A percentile compares a stretch with the other conserved stretches of the same genome.
These are phyloP conservation scores for Helicoverpa zea DNA, from an alignment of 1,140 invertebrate species.

Conservation along the genomic window DNA sequence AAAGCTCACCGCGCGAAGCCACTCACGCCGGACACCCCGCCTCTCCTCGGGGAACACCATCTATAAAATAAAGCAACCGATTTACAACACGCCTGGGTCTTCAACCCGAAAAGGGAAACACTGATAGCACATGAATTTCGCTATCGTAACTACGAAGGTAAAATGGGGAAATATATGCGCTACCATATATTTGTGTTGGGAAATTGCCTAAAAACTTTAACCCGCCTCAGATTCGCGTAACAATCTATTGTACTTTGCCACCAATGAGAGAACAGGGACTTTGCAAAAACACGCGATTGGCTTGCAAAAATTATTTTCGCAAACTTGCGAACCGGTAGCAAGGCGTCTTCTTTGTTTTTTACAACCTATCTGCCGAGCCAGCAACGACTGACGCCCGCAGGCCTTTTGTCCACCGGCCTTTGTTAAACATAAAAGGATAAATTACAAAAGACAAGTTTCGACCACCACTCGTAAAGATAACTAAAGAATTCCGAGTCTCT, in stretches of 20 bases:
- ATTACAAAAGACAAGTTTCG: conserved; percentile 79
- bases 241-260: conserved; percentile 71
- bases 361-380: conserved; percentile 64
- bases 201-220: conserved; percentile 63
- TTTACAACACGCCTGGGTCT: conserved; percentile 80
- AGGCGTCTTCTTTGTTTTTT: conserved; percentile 70
- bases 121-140: conserved; percentile 72
- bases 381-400: conserved; percentile 67
- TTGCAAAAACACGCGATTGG: conserved; percentile 78
- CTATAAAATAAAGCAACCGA: conserved; percentile 86
- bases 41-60: conserved; percentile 71
- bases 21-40: conserved; percentile 56
- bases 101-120: conserved; percentile 73
- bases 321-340: conserved; percentile 74
- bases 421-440: conserved; percentile 79
- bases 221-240: conserved; percentile 58
- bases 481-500: conserved; percentile 73
- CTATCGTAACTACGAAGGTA: conserved; percentile 54
- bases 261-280: conserved; percentile 70
- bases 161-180: conserved; percentile 61
- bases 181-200: conserved; percentile 62
- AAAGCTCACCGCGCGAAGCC: conserved; percentile 72
- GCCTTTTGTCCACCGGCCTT: conserved; percentile 76
- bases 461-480: conserved; percentile 78
- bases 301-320: conserved; percentile 85